phyloP scores from a whole-genome alignment of 2,113 vertebrate species.

The Nematolebias whitei region DNA sequence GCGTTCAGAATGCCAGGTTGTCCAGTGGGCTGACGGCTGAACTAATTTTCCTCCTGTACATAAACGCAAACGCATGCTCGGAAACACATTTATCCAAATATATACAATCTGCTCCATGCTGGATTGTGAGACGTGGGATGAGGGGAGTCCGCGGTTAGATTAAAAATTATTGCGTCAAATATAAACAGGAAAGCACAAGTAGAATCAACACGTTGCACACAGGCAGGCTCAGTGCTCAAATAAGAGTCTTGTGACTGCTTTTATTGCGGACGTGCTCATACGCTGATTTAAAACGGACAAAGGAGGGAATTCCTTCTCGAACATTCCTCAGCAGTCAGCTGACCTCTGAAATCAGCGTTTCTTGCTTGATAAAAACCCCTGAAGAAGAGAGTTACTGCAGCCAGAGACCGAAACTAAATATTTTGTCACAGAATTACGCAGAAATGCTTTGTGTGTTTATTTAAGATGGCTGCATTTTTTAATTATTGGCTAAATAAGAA shows the following conservation, averaged over 20 bases:
- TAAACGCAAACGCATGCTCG: conserved; percentile 31
- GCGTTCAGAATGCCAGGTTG: conserved; percentile 98
- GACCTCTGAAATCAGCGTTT: conserved; percentile 22
- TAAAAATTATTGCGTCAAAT: background rate
- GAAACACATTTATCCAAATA: background rate
- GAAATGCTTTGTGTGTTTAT: background rate
- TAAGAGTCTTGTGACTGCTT: conserved; percentile 60
- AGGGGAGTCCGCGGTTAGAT: background rate
- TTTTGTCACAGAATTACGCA: background rate
- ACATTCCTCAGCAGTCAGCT: conserved; percentile 37
- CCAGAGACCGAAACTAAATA: background rate
- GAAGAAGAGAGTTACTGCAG: background rate
- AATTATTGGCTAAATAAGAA: too few species aligned
- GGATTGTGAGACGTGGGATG: background rate
- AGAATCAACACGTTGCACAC: background rate
- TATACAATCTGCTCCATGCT: conserved; percentile 6
- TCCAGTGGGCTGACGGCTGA: conserved; percentile 83
- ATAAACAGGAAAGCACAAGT: background rate
- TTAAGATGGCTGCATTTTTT: background rate
- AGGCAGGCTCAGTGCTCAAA: conserved; percentile 8
- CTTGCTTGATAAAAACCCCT: conserved; percentile 8
- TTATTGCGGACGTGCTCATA: conserved; percentile 46
- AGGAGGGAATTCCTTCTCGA: conserved; percentile 36
- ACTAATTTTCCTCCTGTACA: background rate
- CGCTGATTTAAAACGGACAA: conserved; percentile 37